phyloP scores from a whole-genome alignment of 92 coral and sea anemone species.

The Epizoanthus rinbou region DNA sequence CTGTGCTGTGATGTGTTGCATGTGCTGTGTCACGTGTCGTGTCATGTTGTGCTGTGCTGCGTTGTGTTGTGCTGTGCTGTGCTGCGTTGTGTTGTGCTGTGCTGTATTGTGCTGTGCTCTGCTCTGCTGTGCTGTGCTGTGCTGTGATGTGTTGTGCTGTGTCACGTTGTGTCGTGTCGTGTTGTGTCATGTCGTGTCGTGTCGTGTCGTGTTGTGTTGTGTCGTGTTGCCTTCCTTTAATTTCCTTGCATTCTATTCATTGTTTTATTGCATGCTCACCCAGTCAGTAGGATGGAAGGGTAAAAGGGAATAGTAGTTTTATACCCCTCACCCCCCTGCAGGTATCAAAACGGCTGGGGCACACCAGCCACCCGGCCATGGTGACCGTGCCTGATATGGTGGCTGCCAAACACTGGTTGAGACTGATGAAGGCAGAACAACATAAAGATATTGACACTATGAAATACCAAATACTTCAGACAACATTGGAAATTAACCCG shows the following conservation, averaged over 20 bases:
- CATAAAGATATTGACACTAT: constrained; percentile 79
- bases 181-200: no score
- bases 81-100: neutral
- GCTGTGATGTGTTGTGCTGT: no score
- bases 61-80: neutral
- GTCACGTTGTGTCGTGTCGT: no score
- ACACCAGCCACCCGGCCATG: constrained; percentile 96
- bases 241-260: no score
- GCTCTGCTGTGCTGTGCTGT: neutral
- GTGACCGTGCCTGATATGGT: constrained; percentile 99
- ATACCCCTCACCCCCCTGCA: neutral
- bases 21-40: neutral
- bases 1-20: no score
- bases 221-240: no score
- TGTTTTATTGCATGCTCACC: no score
- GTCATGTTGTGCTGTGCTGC: no score
- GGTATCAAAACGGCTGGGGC: constrained; percentile 84
- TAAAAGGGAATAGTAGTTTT: no score
- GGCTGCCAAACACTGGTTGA: constrained; percentile 98
- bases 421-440: constrained; percentile 80
- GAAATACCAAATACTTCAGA: constrained; percentile 89
- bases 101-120: no score
- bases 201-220: no score
- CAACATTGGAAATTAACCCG: constrained; percentile 94
- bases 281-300: no score